Evolutionary conservation across 2,113 vertebrate species (phyloP).

Genomic region (Theropithecus gelada): DNA sequence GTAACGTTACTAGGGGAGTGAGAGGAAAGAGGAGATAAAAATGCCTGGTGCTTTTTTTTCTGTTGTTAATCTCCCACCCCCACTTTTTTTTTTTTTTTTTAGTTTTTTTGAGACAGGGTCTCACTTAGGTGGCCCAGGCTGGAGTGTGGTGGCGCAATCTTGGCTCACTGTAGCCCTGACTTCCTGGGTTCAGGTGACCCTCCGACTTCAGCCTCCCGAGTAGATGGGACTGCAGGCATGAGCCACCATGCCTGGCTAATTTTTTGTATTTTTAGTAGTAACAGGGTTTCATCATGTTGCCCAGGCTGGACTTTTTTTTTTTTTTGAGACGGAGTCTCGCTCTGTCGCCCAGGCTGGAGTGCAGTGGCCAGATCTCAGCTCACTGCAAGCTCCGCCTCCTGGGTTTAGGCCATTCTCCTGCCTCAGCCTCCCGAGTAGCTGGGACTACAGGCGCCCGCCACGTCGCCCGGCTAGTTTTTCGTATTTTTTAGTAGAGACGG

Average conservation of each 20-base stretch:
- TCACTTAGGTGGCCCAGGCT: background rate
- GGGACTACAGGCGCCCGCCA: no score
- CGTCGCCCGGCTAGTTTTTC: accelerated
- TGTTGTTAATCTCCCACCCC: no score
- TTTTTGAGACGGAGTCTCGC: no score
- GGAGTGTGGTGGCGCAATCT: background rate
- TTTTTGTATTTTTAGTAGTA: background rate
- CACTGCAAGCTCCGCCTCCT: no score
- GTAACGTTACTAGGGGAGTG: background rate
- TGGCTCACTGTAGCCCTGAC: background rate
- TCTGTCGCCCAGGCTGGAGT: no score
- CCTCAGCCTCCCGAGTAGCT: no score
- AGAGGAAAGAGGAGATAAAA: background rate
- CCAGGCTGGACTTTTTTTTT: no score
- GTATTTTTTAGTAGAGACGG: no score
- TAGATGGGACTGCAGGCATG: background rate
- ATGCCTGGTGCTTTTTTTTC: background rate
- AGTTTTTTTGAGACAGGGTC: background rate
- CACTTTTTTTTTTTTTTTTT: no score
- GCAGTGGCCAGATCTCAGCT: no score
- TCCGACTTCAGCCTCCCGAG: background rate
- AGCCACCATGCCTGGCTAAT: background rate
- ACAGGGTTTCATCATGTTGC: no score
- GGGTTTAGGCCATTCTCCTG: no score
- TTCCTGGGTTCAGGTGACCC: background rate